A percentile compares a stretch with the other conserved stretches of the same genome.
These are phyloP conservation scores for Echiichthys vipera DNA, from an alignment of 2,797 vertebrate genomes.

Conservation along the genomic window DNA sequence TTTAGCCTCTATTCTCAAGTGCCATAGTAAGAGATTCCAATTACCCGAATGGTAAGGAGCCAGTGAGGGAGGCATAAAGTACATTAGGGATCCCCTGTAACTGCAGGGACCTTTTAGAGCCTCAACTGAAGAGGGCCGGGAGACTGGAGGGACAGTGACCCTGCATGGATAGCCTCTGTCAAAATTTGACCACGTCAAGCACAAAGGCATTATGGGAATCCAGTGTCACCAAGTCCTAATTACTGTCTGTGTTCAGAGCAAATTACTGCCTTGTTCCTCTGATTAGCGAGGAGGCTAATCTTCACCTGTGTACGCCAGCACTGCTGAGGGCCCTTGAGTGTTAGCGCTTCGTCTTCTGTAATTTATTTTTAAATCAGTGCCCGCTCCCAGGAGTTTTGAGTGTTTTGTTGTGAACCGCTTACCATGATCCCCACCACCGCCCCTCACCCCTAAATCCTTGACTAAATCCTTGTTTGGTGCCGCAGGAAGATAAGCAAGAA, in stretches of 20 bases:
- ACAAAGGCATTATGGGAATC: slow-evolving; percentile 87
- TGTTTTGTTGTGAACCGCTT: slow-evolving; percentile 88
- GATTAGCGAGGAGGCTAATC: slow-evolving; percentile 87
- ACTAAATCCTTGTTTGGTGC: slow-evolving; percentile 88
- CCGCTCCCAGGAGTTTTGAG: slow-evolving; percentile 86
- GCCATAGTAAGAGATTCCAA: slow-evolving; percentile 84
- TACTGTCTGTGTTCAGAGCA: slow-evolving; percentile 87
- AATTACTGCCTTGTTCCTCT: slow-evolving; percentile 87
- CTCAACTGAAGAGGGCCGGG: slow-evolving; percentile 80
- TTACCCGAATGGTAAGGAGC: slow-evolving; percentile 85
- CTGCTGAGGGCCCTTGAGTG: slow-evolving; percentile 86
- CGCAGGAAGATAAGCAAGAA: slow-evolving; percentile 87
- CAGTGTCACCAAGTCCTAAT: slow-evolving; percentile 87
- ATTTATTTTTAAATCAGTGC: slow-evolving; percentile 89
- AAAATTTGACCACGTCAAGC: slow-evolving; percentile 85
- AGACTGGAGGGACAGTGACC: slow-evolving; percentile 84
- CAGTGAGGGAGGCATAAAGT: slow-evolving; percentile 84
- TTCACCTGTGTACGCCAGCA: slow-evolving; percentile 87
- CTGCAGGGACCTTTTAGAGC: slow-evolving; percentile 84
- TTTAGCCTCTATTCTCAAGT: slow-evolving; percentile 86
- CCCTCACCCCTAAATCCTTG: slow-evolving; percentile 87
- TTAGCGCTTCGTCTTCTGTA: slow-evolving; percentile 87
- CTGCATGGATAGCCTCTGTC: slow-evolving; percentile 86
- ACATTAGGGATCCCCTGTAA: slow-evolving; percentile 84
- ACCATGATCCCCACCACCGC: slow-evolving; percentile 86